phyloP scores from a whole-genome alignment of 2,113 vertebrate species.

The Entomyzon cyanotis region DNA sequence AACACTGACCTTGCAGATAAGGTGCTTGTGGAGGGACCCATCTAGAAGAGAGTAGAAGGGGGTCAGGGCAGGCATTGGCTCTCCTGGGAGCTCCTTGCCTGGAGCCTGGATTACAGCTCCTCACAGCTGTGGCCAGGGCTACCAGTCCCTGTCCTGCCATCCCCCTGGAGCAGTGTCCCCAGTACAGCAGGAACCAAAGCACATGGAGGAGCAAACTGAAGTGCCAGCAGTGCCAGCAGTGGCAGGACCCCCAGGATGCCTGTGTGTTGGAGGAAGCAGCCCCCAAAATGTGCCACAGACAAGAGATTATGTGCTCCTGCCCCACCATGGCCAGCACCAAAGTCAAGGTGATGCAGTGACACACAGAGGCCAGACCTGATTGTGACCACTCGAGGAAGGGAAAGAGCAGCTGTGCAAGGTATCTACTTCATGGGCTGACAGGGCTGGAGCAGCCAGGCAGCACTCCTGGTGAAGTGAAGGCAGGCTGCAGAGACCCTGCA shows the following conservation, averaged over 20 bases:
- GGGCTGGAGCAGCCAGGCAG: background rate
- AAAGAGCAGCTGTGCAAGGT: fast-evolving
- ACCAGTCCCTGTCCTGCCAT: background rate
- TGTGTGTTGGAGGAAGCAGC: fast-evolving
- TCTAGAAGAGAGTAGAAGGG: conserved; percentile 59
- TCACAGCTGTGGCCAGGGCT: background rate
- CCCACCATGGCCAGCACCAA: fast-evolving
- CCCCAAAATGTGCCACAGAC: fast-evolving
- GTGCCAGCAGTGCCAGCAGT: too few relatives aligned
- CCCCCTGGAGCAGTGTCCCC: fast-evolving
- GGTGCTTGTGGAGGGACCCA: conserved; percentile 51
- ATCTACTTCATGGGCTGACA: background rate
- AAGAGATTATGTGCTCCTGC: background rate
- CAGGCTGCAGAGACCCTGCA: background rate
- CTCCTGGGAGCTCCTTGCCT: background rate
- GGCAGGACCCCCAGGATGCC: background rate
- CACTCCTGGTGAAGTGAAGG: background rate
- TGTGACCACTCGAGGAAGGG: background rate
- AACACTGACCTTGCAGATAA: conserved; percentile 78
- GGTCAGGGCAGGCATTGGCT: background rate
- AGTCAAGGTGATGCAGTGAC: fast-evolving
- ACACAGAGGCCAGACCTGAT: background rate
- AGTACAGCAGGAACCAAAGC: background rate
- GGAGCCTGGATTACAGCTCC: background rate
- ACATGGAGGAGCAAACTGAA: background rate